A percentile compares a stretch with the other conserved stretches of the same genome.
Evolutionary conservation across 2,888 invertebrate species (phyloP).

Genomic region (Tryphoninae sp.): DNA sequence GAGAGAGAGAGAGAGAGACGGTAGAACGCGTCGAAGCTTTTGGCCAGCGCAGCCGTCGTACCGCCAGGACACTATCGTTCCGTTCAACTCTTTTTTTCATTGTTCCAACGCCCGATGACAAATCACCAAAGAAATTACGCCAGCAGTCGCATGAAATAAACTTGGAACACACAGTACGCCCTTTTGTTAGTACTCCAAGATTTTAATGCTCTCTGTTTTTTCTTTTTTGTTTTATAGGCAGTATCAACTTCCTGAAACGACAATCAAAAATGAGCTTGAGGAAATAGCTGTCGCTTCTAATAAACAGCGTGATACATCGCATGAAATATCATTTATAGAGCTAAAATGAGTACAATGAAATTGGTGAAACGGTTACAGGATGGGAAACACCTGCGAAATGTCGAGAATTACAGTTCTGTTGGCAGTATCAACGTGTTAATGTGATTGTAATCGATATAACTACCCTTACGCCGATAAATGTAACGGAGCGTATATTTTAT

Average conservation of each 20-base stretch:
- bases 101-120: conserved; percentile 52
- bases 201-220: background rate
- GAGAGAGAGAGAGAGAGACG: conserved; percentile 27
- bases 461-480: background rate
- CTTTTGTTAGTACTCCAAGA: background rate
- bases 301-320: background rate
- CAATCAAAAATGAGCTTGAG: background rate
- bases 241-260: background rate
- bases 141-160: conserved; percentile 41
- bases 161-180: conserved; percentile 17
- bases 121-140: conserved; percentile 55
- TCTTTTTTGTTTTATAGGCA: background rate
- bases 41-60: conserved; percentile 26
- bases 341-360: background rate
- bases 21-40: conserved; percentile 24
- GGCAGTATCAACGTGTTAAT: background rate
- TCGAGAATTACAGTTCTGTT: conserved; percentile 4
- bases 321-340: conserved; percentile 10
- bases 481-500: too few relatives aligned
- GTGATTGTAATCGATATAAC: background rate
- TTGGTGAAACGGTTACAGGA: background rate
- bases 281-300: background rate
- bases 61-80: conserved; percentile 12
- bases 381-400: background rate
- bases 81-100: conserved; percentile 30